These are phyloP conservation scores for Clusia tigrina DNA, from an alignment of 2,888 invertebrate species.

Conservation along the genomic window DNA sequence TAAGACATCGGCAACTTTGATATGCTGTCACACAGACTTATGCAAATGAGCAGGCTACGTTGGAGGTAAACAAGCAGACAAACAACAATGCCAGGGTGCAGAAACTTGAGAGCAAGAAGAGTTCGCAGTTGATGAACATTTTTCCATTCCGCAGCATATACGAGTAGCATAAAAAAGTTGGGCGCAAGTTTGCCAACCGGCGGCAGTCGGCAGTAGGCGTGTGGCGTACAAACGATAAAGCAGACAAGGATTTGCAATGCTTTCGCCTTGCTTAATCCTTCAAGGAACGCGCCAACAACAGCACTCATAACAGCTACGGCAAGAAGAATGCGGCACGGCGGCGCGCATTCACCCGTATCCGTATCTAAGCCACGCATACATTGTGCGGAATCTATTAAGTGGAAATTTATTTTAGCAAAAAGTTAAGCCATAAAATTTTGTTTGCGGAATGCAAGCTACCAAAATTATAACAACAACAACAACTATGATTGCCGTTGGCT, in stretches of 20 bases:
- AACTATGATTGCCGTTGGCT: neutral
- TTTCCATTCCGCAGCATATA: neutral
- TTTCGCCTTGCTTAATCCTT: conserved; percentile 21
- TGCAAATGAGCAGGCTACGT: conserved; percentile 6
- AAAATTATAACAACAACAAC: neutral
- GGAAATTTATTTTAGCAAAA: conserved; percentile 54
- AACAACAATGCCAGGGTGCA: too few relatives aligned
- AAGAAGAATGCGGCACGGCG: neutral
- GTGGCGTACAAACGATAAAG: conserved; percentile 9
- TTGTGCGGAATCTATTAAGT: conserved; percentile 55
- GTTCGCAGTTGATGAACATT: conserved; percentile 11
- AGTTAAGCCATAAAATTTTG: conserved; percentile 48
- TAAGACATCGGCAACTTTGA: neutral
- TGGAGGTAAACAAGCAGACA: neutral
- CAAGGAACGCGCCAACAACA: neutral
- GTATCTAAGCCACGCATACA: conserved; percentile 33
- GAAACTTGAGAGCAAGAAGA: too few relatives aligned
- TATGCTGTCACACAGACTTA: neutral
- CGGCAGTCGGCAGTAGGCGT: neutral
- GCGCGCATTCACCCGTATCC: neutral
- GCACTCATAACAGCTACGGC: neutral
- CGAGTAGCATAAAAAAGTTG: conserved; percentile 1
- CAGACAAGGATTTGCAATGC: conserved; percentile 18
- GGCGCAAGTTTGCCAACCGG: neutral
- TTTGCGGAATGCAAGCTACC: conserved; percentile 27